Percentiles rank a stretch among this genome's conserved stretches.
phyloP scores from a whole-genome alignment of 2,888 invertebrate species.

The Prosopocoilus inquinatus region DNA sequence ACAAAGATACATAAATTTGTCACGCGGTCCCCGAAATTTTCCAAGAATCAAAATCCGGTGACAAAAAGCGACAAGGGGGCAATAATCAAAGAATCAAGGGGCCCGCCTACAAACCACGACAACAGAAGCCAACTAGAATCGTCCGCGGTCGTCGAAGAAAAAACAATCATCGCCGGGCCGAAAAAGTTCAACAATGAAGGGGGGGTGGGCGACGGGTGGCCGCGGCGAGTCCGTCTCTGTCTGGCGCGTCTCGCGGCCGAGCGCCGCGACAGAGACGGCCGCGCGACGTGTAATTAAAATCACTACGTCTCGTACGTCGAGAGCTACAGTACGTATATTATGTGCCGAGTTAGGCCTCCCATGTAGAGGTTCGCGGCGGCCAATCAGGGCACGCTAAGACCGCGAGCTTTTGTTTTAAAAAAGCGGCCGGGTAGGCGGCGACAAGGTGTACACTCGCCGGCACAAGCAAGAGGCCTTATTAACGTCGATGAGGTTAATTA shows the following conservation, averaged over 20 bases:
- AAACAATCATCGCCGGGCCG: too few relatives aligned
- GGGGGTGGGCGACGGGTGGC: background rate
- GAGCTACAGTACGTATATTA: conserved; percentile 6
- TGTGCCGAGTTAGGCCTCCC: conserved; percentile 26
- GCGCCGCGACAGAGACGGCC: background rate
- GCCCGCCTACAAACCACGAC: too few relatives aligned
- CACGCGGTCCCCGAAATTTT: too few relatives aligned
- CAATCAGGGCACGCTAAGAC: conserved; percentile 21
- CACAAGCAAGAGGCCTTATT: background rate
- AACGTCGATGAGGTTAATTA: background rate
- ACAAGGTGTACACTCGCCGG: conserved; percentile 16
- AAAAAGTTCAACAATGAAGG: too few relatives aligned
- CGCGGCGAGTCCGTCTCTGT: background rate
- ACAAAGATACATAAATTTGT: too few relatives aligned
- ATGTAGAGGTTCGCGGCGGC: conserved; percentile 28
- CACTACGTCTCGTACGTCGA: conserved; percentile 19
- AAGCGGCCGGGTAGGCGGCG: conserved; percentile 28
- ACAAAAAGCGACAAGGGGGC: too few relatives aligned
- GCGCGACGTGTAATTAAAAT: conserved; percentile 1
- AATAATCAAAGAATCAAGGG: too few relatives aligned
- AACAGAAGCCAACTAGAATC: too few relatives aligned
- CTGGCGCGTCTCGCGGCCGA: background rate
- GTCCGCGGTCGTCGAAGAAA: too few relatives aligned
- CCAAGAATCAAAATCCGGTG: too few relatives aligned
- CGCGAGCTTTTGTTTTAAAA: conserved; percentile 24